Evolutionary conservation across 2,797 vertebrate genomes (phyloP).

Genomic region (Paratrypauchen microcephalus): DNA sequence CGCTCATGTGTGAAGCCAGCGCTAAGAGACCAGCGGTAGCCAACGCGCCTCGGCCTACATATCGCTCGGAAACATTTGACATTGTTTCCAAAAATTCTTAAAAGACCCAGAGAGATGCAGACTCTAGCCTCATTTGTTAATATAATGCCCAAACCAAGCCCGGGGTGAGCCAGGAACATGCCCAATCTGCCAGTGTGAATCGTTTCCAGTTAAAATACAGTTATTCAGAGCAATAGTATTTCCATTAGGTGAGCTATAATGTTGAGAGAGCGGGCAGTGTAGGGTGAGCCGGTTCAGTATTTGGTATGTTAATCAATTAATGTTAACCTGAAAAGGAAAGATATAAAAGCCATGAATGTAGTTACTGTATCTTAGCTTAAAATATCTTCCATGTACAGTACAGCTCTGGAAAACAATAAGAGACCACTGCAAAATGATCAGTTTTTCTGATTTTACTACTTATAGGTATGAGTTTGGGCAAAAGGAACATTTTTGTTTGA

Average conservation of each 20-base stretch:
- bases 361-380: neutral
- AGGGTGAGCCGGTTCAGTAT: neutral
- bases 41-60: conserved; percentile 7
- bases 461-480: no score
- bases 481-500: no score
- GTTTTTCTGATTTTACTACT: no score
- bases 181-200: conserved; percentile 2
- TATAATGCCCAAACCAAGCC: conserved; percentile 3
- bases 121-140: conserved; percentile 14
- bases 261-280: neutral
- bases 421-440: no score
- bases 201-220: neutral
- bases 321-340: neutral
- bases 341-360: neutral
- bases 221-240: neutral
- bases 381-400: no score
- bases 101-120: conserved; percentile 1
- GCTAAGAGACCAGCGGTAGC: conserved; percentile 33
- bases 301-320: neutral
- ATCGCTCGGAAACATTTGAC: conserved; percentile 27
- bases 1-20: conserved; percentile 59
- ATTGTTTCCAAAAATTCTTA: conserved; percentile 2
- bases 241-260: neutral
- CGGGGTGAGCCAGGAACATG: conserved; percentile 2
- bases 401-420: no score